Evolutionary conservation across 2,888 invertebrate species (phyloP).

Genomic region (Thelaira solivaga): DNA sequence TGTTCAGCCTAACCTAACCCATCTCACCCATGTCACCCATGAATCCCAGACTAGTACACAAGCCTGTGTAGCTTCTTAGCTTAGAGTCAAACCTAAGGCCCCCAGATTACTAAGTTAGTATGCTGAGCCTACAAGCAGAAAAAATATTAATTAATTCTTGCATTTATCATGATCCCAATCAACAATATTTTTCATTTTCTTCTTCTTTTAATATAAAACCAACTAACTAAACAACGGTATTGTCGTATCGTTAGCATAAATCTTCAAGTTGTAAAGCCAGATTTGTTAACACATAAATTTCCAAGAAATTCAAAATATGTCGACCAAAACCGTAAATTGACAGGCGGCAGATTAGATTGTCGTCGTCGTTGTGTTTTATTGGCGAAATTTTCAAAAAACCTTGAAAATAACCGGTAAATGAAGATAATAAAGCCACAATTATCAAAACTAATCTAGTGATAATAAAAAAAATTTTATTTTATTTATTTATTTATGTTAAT

Average conservation of each 20-base stretch:
- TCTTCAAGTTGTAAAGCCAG: neutral
- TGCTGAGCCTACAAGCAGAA: too few species aligned
- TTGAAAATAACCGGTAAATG: slow-evolving; percentile 38
- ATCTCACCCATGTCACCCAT: too few species aligned
- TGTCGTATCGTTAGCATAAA: neutral
- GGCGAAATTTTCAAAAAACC: neutral
- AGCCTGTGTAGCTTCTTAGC: too few species aligned
- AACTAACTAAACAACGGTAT: too few species aligned
- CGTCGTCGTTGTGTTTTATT: slow-evolving; percentile 27
- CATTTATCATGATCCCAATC: too few species aligned
- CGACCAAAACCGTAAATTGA: slow-evolving; percentile 29
- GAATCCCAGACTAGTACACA: too few species aligned
- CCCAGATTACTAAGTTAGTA: too few species aligned
- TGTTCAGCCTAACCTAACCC: too few species aligned
- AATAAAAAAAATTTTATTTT: slow-evolving; percentile 41
- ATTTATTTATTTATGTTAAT: slow-evolving; percentile 52
- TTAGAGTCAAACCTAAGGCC: too few species aligned
- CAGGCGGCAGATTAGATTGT: slow-evolving; percentile 47
- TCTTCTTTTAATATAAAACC: too few species aligned
- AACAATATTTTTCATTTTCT: too few species aligned
- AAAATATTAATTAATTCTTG: too few species aligned
- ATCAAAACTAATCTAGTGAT: slow-evolving; percentile 50
- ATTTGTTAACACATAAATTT: slow-evolving; percentile 32
- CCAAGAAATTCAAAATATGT: slow-evolving; percentile 8
- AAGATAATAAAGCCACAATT: slow-evolving; percentile 45